Conservation (phyloP, 2,888 invertebrate genomes). For the Synanthedon tipuliformis region DNA sequence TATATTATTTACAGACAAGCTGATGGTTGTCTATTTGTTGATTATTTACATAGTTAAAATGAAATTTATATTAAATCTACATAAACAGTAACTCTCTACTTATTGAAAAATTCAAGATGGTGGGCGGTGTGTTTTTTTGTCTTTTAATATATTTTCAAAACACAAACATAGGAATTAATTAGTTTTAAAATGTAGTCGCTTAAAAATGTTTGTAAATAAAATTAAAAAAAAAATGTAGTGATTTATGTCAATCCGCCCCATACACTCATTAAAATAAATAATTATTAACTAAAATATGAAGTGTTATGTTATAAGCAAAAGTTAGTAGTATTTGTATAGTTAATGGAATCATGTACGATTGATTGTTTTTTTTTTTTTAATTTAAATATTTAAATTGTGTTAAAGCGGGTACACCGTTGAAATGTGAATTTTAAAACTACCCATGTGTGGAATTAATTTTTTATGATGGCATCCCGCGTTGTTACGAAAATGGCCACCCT, state of each 20-base stretch:
- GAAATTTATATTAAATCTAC: no score
- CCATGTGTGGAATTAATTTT: conserved; percentile 6
- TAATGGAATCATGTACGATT: conserved; percentile 9
- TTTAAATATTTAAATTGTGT: conserved; percentile 6
- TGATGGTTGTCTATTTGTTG: no score
- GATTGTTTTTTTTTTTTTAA: conserved; percentile 8
- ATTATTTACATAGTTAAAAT: no score
- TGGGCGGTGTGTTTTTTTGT: background rate
- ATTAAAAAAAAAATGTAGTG: conserved; percentile 36
- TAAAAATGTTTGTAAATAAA: conserved; percentile 57
- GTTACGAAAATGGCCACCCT: conserved; percentile 21
- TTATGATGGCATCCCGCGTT: conserved; percentile 13
- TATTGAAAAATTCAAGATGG: background rate
- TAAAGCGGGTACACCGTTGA: background rate
- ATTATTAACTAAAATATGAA: conserved; percentile 10
- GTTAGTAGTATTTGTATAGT: conserved; percentile 21
- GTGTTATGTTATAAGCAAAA: conserved; percentile 24
- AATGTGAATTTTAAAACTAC: conserved; percentile 8
- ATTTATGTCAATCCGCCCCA: conserved; percentile 56
- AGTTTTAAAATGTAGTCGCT: conserved; percentile 28
- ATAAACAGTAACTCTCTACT: no score
- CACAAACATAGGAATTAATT: background rate
- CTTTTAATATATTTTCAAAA: background rate
- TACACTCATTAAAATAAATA: conserved; percentile 11
- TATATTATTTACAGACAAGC: no score